Base-by-base conservation (phyloP, 2,797 vertebrate species). In the Poecilia wingei region DNA sequence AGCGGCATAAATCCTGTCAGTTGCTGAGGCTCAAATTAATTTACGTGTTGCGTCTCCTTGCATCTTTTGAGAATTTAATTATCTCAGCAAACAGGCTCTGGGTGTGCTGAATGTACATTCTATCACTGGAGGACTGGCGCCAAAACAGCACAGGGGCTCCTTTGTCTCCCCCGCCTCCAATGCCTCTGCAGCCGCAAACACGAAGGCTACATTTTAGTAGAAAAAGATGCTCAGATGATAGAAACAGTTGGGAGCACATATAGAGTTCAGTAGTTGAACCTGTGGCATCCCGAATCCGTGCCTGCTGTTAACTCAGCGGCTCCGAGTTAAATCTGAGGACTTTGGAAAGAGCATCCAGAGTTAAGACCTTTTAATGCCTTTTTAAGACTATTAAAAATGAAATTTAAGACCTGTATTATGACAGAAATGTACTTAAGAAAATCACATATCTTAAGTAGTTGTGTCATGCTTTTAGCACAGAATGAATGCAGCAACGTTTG, bases 41-140 rank as follows among this genome's bases (percentile, higher is more conserved):
- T 93, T 92, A 94, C 90, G 88, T 92, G 92, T 91, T 88, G 87
- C 86, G 82, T 94, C 90, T 94, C 89, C 84, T 85, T 79, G 80
- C 91, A 86, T 95, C 92, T 93, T 93, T 92, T 93, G 92, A 95
- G 93, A 93, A 94, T 94, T 91, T 93, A 94, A 94, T 95, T 95
- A 95, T 94, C 92, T 94, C 83, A 28, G 89, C 93, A 93, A 93
- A 94, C 92, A 94, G 93, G 82, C 93, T 88, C 82, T 86, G 91
- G 90, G 80, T 86, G 88, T 86, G 87, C 79, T 87, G 87, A 86
- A 90, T 89, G 87, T 93, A 92, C 85, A 68, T 92, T 84, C 82
- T 81, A 85, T 89, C 87, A 83, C 75, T 59, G 41, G 78, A 87
- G 85, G 82, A 66, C 74, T n/a, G 78, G 72, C 88, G 90, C 86